Conservation (phyloP, 1,140 invertebrate genomes). For the Drosophila pallidifrons region DNA sequence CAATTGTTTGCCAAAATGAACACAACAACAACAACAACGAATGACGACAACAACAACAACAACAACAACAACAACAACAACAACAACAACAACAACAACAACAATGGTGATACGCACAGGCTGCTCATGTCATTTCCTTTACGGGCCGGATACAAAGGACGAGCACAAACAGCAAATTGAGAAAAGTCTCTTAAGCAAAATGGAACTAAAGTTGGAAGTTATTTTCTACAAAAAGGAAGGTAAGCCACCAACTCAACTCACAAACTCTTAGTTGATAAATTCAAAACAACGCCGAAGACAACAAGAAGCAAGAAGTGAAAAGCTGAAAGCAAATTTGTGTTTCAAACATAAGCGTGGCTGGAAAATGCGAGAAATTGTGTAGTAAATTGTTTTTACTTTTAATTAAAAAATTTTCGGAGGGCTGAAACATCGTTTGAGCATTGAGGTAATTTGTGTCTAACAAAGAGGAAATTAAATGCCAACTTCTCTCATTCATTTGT, state of each 20-base stretch:
- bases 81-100: constrained; percentile 7
- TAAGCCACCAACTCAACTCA: constrained; percentile 85
- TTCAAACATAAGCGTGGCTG: constrained; percentile 19
- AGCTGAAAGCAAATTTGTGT: constrained; percentile 16
- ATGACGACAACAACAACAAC: constrained; percentile 9
- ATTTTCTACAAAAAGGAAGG: constrained; percentile 98
- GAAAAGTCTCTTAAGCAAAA: constrained; percentile 94
- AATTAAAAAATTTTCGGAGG: constrained; percentile 50
- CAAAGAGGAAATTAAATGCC: constrained; percentile 49
- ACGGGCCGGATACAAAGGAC: constrained; percentile 95
- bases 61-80: constrained; percentile 26
- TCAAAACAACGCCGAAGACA: constrained; percentile 59
- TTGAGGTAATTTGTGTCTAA: constrained; percentile 44
- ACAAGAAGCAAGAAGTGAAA: constrained; percentile 7
- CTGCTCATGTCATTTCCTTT: constrained; percentile 98
- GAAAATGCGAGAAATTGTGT: constrained; percentile 42
- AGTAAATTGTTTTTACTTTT: constrained; percentile 60
- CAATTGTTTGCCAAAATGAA: constrained; percentile 62
- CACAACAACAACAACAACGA: constrained; percentile 23
- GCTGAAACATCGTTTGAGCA: constrained; percentile 45
- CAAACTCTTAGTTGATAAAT: neutral
- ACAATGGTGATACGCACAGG: constrained; percentile 79
- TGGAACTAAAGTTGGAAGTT: constrained; percentile 96
- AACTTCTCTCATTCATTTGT: neutral
- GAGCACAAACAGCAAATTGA: constrained; percentile 96